A percentile compares a stretch with the other conserved stretches of the same genome.
Evolutionary conservation across 2,113 vertebrate genomes (phyloP).

Genomic region (Varanus komodoensis): DNA sequence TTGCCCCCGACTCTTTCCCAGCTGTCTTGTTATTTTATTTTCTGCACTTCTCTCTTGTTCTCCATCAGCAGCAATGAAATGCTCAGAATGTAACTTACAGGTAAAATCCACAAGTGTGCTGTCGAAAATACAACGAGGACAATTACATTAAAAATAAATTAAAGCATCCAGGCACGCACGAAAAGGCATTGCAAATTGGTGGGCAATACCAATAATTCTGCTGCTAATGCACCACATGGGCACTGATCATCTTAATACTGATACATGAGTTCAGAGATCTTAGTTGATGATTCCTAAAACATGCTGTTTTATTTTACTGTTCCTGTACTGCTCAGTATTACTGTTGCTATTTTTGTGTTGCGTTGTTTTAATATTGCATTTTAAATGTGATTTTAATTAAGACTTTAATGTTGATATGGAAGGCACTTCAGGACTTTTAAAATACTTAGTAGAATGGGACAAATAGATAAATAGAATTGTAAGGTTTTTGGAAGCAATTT

Average conservation of each 20-base stretch:
- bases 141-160: not conserved
- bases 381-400: too few relatives aligned
- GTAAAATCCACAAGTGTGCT: not conserved
- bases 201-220: not conserved
- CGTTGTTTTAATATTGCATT: too few relatives aligned
- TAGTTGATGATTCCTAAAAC: not conserved
- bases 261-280: not conserved
- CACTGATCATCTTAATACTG: not conserved
- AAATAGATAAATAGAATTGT: not conserved
- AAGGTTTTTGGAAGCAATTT: not conserved
- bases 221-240: not conserved
- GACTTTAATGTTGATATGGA: too few relatives aligned
- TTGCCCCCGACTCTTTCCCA: not conserved
- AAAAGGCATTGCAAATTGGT: not conserved
- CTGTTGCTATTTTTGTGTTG: too few relatives aligned
- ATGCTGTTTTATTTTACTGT: too few relatives aligned
- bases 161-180: not conserved
- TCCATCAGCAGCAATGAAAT: not conserved
- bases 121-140: not conserved
- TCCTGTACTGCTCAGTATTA: too few relatives aligned
- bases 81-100: not conserved
- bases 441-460: too few relatives aligned
- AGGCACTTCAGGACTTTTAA: too few relatives aligned
- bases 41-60: not conserved
- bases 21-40: not conserved